Base-by-base conservation (phyloP, 2,888 invertebrate species). In the Clostera curtula region DNA sequence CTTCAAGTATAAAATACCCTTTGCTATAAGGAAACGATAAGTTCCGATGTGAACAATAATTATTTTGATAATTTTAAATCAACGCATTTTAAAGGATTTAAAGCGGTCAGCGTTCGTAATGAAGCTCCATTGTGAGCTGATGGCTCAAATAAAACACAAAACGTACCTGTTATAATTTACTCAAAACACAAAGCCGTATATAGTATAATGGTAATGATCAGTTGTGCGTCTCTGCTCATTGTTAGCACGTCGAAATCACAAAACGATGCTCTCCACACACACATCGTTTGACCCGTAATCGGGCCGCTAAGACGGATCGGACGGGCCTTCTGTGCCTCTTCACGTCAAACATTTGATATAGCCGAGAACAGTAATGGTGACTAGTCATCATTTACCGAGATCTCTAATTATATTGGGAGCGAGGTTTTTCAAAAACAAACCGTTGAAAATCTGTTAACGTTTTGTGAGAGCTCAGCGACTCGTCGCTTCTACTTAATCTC, bases 101-200 rank as follows among this genome's bases (percentile, higher is more conserved):
- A 69, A 70, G 56, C 54, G 72, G 75, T 83, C 82, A 83, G 79
- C 61, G 68, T 73, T 60, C 39, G 58, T 82, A 82, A 83, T 75
- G 80, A 82, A 70, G 66, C 59, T 36, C 66, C 54, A 71, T 76
- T 75, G 75, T 73, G 47, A 42, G 41, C 36, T 34, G 43, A 42
- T 37, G 55, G 56, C 48, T 74, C 70, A 63, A 65, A 73, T 69
- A 70, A 73, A 72, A 69, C 62, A 61, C 63, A 69, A 68, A 64
- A 66, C 61, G 65, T 63, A 63, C 62, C 74, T 77, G 79, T 80
- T 82, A 83, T 82, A 82, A 82, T 82, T 83, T 80, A 82, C 82
- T 79, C 80, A 82, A 83, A 82, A 83, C 71, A 83, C 82, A 83
- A 82, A 79, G 79, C 80, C 80, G 65, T 77, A 73, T 73, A 75